Base-by-base conservation (phyloP, 1,140 invertebrate species). In the Euwallacea fornicatus region DNA sequence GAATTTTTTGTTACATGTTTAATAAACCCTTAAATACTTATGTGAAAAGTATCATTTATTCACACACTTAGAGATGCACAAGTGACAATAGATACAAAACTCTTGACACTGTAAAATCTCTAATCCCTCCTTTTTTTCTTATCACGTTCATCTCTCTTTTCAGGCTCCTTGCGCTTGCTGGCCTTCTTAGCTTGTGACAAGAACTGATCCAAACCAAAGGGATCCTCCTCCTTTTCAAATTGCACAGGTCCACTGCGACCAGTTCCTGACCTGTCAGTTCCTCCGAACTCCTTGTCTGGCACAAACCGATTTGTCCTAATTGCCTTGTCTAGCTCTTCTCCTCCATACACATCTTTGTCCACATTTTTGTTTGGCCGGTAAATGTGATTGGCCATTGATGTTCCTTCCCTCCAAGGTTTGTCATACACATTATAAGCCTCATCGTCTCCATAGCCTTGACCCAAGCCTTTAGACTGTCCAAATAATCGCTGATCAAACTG, bases 401-500 rank as follows among this genome's bases (percentile, higher is more conserved):
- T 91, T 15, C 90, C 85, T 76, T 93, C 91, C 63, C 93, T 88
- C 94, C 94, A 96, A 0, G 94, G 93, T 82, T 97, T 96, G 81
- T 99, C 97, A 81, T 99, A 99, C 0, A 99, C 96, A 83, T 94
- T 97, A 82, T 99, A 99, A 0, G 92, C 92, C 78, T 99, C 98
- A 77, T 99, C 98, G 78, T 99, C 97, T 6, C 90, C 96, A 84
- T 97, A 99, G 7, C 98, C 62, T 50, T 81, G 71, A 41, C 78
- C 96, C 89, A 99, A 92, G 60, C 98, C 98, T 81, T 96, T 95
- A 46, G 87, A 91, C 73, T 96, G 95, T 79, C 99, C 98, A 80
- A 99, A 98, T 3, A 99, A 84, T 59, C 98, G 84, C 77, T 97
- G 94, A 85, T 99, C 98, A 83, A 98, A 99, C 80, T 97, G 91